Evolutionary conservation across 2,888 invertebrate species (phyloP), one percentile per base, ranked within the genome.

Genomic region (Plebejus melissa): DNA sequence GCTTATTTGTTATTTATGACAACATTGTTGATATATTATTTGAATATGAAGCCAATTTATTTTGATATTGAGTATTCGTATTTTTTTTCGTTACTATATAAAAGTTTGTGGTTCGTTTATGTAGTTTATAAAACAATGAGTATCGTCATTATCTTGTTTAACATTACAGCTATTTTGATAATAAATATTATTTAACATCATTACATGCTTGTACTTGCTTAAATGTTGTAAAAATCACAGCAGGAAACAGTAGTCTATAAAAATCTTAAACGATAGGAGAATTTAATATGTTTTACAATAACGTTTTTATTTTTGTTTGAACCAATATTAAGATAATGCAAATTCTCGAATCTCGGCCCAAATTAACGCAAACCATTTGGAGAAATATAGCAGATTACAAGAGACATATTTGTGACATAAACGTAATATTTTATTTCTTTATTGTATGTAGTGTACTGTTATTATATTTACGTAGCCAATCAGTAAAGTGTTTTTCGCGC

Each of bases 1-100:
- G 46, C 28, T 76, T 69, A 28, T 32, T n/a, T 16, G 41, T 76
- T 46, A 75, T 60, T 58, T 76, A 74, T 74, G 16, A 60, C 28
- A 54, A 50, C 28, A 57, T 50, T 41, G 71, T 71, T 46, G 41
- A 46, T 71, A 41, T 71, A 22, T 65, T 71, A 22, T 65, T 65
- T 65, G 65, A 65, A 65, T 65, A 65, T 36, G 13, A 2, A 65
- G 32, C 65, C 65, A 65, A 65, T 65, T 13, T 65, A 65, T 65
- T 65, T 32, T 36, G 13, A 65, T 65, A 65, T 60, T 60, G 28
- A 4, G 60, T 60, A 28, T 32, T 65, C 46, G 36, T 65, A 36
- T 65, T 32, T 13, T 32, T 13, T 65, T 13, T 65, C 32, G 32
- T 1, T 32, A 16, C 4, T 65, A 13, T 28, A 32, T 28, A 9